These are phyloP conservation scores for Pogonus chalceus DNA, from an alignment of 1,140 invertebrate genomes.

Conservation along the genomic window DNA sequence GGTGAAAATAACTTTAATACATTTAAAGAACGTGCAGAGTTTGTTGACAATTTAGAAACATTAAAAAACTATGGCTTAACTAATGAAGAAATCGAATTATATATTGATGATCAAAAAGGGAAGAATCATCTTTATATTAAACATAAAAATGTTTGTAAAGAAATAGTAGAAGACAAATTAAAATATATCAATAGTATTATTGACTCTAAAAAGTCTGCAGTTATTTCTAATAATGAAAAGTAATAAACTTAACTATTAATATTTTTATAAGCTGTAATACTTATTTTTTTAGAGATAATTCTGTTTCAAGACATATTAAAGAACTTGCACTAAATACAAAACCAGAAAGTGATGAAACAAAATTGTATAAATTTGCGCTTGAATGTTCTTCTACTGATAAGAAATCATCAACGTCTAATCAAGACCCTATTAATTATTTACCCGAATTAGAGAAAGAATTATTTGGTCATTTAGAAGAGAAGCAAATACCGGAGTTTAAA, in stretches of 20 bases:
- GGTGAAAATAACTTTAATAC: constrained; percentile 21
- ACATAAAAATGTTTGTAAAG: constrained; percentile 21
- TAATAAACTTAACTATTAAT: constrained; percentile 7
- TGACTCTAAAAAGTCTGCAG: not conserved
- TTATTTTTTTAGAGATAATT: not conserved
- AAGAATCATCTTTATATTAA: constrained; percentile 17
- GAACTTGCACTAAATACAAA: constrained; percentile 20
- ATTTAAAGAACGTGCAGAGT: constrained; percentile 16
- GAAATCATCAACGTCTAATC: constrained; percentile 11
- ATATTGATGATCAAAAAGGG: constrained; percentile 15
- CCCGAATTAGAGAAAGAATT: constrained; percentile 27
- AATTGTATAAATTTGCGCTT: constrained; percentile 25
- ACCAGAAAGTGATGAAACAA: constrained; percentile 24
- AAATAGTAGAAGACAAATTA: constrained; percentile 16
- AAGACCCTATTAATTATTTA: constrained; percentile 29
- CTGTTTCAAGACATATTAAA: constrained; percentile 10
- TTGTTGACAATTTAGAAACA: constrained; percentile 18
- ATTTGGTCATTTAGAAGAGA: constrained; percentile 21
- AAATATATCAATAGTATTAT: constrained; percentile 5
- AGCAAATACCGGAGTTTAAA: constrained; percentile 14
- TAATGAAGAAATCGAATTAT: constrained; percentile 22
- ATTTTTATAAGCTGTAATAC: not conserved
- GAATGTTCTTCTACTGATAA: constrained; percentile 11
- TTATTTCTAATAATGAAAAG: not conserved
- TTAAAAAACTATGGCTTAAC: constrained; percentile 21